These are phyloP conservation scores for Grus americana DNA, from an alignment of 2,113 vertebrate genomes.

Conservation along the genomic window DNA sequence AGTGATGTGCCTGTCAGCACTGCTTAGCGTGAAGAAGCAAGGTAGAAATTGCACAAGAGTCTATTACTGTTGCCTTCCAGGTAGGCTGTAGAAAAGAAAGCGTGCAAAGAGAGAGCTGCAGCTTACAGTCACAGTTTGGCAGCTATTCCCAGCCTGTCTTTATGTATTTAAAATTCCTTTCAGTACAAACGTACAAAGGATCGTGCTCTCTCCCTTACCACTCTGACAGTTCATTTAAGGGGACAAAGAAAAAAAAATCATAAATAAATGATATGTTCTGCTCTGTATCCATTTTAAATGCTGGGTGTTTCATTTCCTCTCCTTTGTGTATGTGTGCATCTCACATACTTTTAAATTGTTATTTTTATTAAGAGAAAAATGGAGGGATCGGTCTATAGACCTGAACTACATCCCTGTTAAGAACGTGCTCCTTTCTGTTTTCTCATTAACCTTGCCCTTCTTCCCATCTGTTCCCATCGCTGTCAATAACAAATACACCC, in stretches of 20 bases:
- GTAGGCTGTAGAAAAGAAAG: neutral
- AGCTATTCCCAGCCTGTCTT: constrained; percentile 38
- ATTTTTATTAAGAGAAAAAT: neutral
- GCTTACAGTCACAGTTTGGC: constrained; percentile 52
- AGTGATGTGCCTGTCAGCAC: constrained; percentile 47
- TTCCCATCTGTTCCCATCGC: neutral
- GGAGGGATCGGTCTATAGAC: neutral
- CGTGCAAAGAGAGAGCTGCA: neutral
- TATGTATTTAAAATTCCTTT: constrained; percentile 66
- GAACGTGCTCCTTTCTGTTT: neutral
- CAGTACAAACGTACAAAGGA: constrained; percentile 49
- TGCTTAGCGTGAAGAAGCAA: constrained; percentile 2
- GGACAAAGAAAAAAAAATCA: constrained; percentile 36
- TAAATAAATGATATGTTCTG: constrained; percentile 12
- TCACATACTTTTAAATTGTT: neutral
- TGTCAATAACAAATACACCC: neutral
- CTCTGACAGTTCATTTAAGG: constrained; percentile 60
- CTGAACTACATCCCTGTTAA: neutral
- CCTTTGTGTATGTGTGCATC: neutral
- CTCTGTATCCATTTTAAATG: neutral
- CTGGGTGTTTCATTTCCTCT: constrained; percentile 21
- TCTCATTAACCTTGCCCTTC: neutral
- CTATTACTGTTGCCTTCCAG: constrained; percentile 26
- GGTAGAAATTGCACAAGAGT: constrained; percentile 11
- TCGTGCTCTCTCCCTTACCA: constrained; percentile 25